Conservation (phyloP, 1,140 invertebrate genomes). For the Micrasema minimum region DNA sequence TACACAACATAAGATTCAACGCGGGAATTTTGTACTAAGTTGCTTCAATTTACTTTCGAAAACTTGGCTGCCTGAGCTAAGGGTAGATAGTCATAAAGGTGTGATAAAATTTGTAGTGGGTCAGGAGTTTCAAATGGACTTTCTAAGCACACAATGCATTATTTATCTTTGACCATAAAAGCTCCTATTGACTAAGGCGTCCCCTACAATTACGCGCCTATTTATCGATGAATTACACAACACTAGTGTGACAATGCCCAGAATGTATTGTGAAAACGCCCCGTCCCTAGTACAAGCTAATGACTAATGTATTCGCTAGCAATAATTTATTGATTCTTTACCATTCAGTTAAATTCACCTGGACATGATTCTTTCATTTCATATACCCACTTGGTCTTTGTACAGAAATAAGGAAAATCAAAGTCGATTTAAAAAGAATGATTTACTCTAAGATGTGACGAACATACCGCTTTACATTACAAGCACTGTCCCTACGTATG, state of each 20-base stretch:
- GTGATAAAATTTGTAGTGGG: conserved; percentile 34
- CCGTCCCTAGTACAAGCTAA: conserved; percentile 45
- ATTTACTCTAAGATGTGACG: background rate
- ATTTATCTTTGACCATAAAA: conserved; percentile 4
- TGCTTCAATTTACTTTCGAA: background rate
- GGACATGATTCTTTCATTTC: conserved; percentile 10
- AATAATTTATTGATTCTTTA: conserved; percentile 2
- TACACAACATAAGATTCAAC: background rate
- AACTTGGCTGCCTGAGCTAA: background rate
- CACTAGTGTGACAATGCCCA: conserved; percentile 32
- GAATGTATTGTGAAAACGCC: conserved; percentile 12
- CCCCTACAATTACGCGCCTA: conserved; percentile 47
- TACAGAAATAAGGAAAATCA: too few relatives aligned
- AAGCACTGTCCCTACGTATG: too few relatives aligned
- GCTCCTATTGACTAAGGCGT: conserved; percentile 11
- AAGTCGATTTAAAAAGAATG: background rate
- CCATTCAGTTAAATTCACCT: conserved; percentile 21
- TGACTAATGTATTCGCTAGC: conserved; percentile 40
- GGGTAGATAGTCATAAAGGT: conserved; percentile 9
- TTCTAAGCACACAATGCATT: conserved; percentile 14
- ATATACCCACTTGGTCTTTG: too few relatives aligned
- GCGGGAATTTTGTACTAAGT: background rate
- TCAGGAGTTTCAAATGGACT: conserved; percentile 26
- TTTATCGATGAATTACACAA: conserved; percentile 50
- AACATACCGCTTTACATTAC: too few relatives aligned